Base-by-base conservation (phyloP, 2,888 invertebrate species). In the Lysandra bellargus region DNA sequence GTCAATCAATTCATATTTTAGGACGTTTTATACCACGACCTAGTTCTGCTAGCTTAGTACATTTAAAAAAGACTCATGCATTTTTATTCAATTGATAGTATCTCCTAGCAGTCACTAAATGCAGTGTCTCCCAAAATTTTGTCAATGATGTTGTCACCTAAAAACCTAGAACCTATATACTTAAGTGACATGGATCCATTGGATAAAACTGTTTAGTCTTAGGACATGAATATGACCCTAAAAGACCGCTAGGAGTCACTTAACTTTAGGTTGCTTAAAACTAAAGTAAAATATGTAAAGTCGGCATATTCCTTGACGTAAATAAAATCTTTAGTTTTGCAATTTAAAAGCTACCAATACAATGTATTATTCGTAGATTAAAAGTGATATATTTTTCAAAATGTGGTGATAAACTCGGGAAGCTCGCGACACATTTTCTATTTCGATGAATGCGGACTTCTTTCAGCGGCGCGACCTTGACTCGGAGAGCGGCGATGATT, bases 391-490 rank as follows among this genome's bases (percentile, higher is more conserved):
- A 57, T 57, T 2, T 57, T 17, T 57, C 4, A 17, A 57, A 57
- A 57, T 64, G 64, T 30, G 30, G 64, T 64, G 64, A 53, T 23
- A 7, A 30, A 30, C 5, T 7, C 40, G 44, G n/a, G 30, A 75
- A 75, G 30, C 83, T 80, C 81, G 82, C 53, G 53, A 33, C 75
- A 75, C 14, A 53, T 30, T 49, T 75, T 75, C 82, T 80, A 76
- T 81, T 79, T 80, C 78, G 69, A 80, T 80, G 83, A 83, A 85
- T 83, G 83, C 82, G 78, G 44, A 33, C 23, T 83, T 82, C 83
- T 84, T 84, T 82, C 82, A 81, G n/a, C 49, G 49, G 14, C 23
- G 7, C 81, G 80, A 82, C 86, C 87, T 86, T 86, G 85, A 86
- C 84, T 85, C 83, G 83, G 82, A 80, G 81, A 74, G 81, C 80